These are phyloP conservation scores for Epinotia ramella DNA, from an alignment of 2,888 invertebrate genomes.

Conservation along the genomic window DNA sequence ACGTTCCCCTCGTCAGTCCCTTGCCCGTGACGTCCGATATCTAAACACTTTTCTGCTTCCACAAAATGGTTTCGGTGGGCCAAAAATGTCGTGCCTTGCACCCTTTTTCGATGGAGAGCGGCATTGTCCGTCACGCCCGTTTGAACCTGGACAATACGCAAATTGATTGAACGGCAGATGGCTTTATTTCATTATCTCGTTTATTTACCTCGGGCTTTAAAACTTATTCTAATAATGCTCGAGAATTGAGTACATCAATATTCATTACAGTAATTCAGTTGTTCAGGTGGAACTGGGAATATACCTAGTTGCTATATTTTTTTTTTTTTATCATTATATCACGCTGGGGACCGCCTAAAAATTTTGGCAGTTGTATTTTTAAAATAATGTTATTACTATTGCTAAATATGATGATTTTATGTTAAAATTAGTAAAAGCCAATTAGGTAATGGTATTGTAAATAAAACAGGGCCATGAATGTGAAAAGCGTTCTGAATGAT, in stretches of 20 bases:
- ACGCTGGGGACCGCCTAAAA: not conserved
- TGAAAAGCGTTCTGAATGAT: too few relatives aligned
- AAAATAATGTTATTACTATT: too few relatives aligned
- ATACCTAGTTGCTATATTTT: not conserved
- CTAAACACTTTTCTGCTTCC: not conserved
- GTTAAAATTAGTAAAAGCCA: too few relatives aligned
- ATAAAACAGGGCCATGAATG: too few relatives aligned
- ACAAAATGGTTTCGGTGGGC: not conserved
- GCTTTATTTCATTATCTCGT: slow-evolving; percentile 32
- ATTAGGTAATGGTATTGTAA: too few relatives aligned
- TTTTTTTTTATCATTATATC: not conserved
- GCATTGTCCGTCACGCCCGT: slow-evolving; percentile 29
- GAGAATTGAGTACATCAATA: not conserved
- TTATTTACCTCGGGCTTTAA: not conserved
- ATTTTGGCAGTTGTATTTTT: not conserved
- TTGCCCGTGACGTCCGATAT: slow-evolving; percentile 29
- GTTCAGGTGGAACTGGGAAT: not conserved
- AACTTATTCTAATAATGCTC: not conserved
- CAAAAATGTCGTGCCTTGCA: not conserved
- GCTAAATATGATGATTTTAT: too few relatives aligned
- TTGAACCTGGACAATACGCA: slow-evolving; percentile 32
- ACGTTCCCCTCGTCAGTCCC: slow-evolving; percentile 42
- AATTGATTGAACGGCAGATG: slow-evolving; percentile 44
- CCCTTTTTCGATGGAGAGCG: not conserved
- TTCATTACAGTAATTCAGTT: not conserved